These are phyloP conservation scores for Colistium nudipinnis DNA, from an alignment of 2,113 vertebrate genomes.

Conservation along the genomic window DNA sequence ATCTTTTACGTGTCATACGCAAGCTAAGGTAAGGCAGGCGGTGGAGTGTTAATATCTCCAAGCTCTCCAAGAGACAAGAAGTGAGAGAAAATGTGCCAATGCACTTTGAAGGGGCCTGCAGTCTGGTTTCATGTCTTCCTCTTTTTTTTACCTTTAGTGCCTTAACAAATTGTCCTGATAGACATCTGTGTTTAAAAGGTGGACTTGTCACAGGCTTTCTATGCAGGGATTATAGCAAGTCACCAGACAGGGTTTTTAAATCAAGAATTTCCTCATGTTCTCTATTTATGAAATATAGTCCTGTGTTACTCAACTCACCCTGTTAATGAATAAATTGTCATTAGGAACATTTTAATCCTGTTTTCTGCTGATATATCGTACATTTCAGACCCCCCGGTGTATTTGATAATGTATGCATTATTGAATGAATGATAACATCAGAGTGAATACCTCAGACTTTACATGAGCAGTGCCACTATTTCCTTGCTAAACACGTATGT, in stretches of 20 bases:
- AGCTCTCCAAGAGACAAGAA: slow-evolving; percentile 33
- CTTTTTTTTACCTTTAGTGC: slow-evolving; percentile 59
- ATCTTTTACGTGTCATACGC: neutral
- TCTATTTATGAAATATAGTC: slow-evolving; percentile 37
- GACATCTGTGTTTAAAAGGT: slow-evolving; percentile 67
- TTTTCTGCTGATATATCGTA: neutral
- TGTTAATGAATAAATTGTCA: slow-evolving; percentile 4
- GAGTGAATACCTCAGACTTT: neutral
- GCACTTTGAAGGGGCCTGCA: slow-evolving; percentile 33
- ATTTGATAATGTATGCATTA: slow-evolving; percentile 15
- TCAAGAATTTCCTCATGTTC: slow-evolving; percentile 52
- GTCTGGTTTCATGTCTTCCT: slow-evolving; percentile 48
- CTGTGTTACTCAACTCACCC: slow-evolving; percentile 6
- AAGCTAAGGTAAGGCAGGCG: neutral
- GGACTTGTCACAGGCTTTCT: slow-evolving; percentile 65
- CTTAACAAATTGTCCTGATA: slow-evolving; percentile 53
- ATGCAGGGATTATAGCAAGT: slow-evolving; percentile 69
- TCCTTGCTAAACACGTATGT: neutral
- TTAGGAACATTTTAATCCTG: neutral
- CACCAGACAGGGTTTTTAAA: slow-evolving; percentile 63
- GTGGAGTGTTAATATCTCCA: neutral
- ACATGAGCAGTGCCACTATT: neutral
- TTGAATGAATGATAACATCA: neutral
- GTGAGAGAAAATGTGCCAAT: slow-evolving; percentile 43
- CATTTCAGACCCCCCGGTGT: neutral